Conservation (phyloP, 2,113 vertebrate species). For the Oceanodroma tethys region DNA sequence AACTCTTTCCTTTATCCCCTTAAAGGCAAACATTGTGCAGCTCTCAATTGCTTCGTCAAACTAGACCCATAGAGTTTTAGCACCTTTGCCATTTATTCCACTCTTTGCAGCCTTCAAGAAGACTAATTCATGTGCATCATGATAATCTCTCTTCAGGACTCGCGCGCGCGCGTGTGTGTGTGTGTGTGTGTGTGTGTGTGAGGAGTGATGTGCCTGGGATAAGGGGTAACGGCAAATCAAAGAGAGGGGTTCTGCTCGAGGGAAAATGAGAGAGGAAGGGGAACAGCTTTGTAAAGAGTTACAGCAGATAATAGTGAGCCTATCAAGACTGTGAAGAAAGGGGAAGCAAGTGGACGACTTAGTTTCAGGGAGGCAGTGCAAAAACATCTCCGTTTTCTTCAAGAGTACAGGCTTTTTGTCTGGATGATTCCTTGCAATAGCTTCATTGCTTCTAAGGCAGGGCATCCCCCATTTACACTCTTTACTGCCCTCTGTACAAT, state of each 20-base stretch:
- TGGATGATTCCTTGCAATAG: background rate
- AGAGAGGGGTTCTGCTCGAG: background rate
- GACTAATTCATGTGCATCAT: background rate
- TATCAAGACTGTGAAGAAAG: background rate
- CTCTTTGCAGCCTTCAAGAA: background rate
- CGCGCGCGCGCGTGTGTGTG: background rate
- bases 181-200: background rate
- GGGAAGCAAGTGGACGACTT: background rate
- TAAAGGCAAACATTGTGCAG: background rate
- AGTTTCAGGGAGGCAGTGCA: background rate
- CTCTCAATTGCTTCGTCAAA: background rate
- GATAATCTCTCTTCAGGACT: background rate
- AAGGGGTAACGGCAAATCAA: background rate
- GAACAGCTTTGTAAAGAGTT: background rate
- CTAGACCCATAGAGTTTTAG: background rate
- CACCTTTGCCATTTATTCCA: background rate
- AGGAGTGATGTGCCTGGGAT: background rate
- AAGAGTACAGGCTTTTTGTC: background rate
- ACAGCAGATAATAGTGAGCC: background rate
- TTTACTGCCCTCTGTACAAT: background rate
- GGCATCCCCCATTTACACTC: background rate
- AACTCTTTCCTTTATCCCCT: background rate
- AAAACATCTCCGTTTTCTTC: background rate
- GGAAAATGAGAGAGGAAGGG: background rate
- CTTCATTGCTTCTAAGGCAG: background rate